These are phyloP conservation scores for Dendronephthya gigantea DNA, from an alignment of 64 coral and sea anemone genomes.

Conservation along the genomic window DNA sequence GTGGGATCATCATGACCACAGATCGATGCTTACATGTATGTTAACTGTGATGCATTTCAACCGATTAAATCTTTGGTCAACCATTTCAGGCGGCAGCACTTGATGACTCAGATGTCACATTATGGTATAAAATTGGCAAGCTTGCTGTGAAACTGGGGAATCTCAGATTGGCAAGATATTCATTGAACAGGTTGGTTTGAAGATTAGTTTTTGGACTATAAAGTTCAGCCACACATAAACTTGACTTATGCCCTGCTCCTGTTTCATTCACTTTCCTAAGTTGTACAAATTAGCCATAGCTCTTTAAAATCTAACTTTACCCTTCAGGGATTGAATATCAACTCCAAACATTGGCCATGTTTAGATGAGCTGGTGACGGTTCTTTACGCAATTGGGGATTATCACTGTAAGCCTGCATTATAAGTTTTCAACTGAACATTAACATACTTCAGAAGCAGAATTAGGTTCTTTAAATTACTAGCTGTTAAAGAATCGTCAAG, in stretches of 20 bases:
- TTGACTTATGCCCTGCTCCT: too few species aligned
- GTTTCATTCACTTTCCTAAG: too few species aligned
- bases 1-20: too few species aligned
- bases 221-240: too few species aligned
- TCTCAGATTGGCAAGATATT: constrained; percentile 65
- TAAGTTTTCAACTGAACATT: too few species aligned
- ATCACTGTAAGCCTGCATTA: constrained; percentile 51
- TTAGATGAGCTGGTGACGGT: constrained; percentile 69
- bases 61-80: too few species aligned
- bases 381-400: constrained; percentile 82
- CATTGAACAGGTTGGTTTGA: constrained; percentile 70
- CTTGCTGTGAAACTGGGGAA: constrained; percentile 70
- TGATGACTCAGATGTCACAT: constrained; percentile 50
- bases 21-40: too few species aligned
- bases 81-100: not conserved
- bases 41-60: too few species aligned
- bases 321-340: constrained; percentile 63
- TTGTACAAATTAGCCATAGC: too few species aligned
- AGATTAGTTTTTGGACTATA: too few species aligned
- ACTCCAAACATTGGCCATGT: constrained; percentile 92
- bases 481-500: not conserved
- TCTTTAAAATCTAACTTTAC: too few species aligned
- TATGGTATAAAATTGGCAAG: constrained; percentile 88
- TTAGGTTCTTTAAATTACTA: not conserved
- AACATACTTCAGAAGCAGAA: too few species aligned